phyloP scores from a whole-genome alignment of 1,140 invertebrate genomes.

The Drosophila lini region DNA sequence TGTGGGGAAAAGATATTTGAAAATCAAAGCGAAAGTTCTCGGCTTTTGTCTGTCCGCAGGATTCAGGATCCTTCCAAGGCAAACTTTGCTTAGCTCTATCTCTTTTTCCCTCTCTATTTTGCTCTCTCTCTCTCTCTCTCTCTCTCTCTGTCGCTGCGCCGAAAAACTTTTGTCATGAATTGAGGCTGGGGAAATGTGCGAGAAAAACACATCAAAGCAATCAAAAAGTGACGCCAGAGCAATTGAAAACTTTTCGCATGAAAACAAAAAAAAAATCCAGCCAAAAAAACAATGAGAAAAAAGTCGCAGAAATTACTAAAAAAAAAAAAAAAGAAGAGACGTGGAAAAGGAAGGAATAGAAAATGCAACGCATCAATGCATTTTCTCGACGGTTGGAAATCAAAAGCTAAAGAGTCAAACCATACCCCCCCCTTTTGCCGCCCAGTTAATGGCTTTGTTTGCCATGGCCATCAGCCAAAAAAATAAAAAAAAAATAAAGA shows the following conservation, averaged over 20 bases:
- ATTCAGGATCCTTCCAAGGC: constrained; percentile 39
- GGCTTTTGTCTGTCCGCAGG: constrained; percentile 59
- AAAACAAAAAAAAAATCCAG: constrained; percentile 41
- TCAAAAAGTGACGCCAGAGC: constrained; percentile 84
- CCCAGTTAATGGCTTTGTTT: constrained; percentile 80
- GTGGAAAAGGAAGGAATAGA: constrained; percentile 49
- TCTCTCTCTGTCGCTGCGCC: constrained; percentile 33
- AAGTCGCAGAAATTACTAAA: constrained; percentile 49
- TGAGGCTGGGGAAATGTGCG: constrained; percentile 80
- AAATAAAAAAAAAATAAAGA: background rate
- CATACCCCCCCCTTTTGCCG: constrained; percentile 20
- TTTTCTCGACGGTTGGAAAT: constrained; percentile 44
- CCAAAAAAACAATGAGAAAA: constrained; percentile 30
- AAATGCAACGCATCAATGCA: constrained; percentile 77
- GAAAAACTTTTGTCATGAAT: constrained; percentile 82
- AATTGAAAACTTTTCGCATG: constrained; percentile 83
- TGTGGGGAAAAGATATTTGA: constrained; percentile 54
- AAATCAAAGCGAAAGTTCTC: constrained; percentile 83
- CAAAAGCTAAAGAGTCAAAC: constrained; percentile 62
- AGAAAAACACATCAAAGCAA: constrained; percentile 83
- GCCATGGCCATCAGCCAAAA: constrained; percentile 71
- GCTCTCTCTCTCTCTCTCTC: constrained; percentile 5
- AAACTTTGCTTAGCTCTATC: constrained; percentile 28
- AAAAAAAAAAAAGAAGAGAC: constrained; percentile 3
- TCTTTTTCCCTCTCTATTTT: background rate